Conservation (phyloP, 1,140 invertebrate species). For the Melitaea cinxia region DNA sequence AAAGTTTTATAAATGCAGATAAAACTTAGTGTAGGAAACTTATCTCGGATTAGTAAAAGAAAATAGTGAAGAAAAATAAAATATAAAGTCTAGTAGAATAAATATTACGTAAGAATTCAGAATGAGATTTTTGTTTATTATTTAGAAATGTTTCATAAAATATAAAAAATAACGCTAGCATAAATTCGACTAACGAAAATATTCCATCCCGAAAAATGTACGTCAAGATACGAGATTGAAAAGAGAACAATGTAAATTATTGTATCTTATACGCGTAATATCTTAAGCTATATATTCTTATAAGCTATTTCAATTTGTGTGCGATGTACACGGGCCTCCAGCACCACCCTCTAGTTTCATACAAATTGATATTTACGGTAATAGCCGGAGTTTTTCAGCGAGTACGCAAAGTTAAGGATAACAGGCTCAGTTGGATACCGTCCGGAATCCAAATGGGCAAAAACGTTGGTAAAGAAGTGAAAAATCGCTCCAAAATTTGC, state of each 20-base stretch:
- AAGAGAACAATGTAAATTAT: slow-evolving; percentile 3
- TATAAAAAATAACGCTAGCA: no score
- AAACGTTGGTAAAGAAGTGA: slow-evolving; percentile 63
- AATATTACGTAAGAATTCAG: no score
- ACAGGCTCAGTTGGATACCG: slow-evolving; percentile 68
- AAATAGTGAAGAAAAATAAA: no score
- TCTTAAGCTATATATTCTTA: slow-evolving; percentile 27
- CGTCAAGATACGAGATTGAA: not conserved
- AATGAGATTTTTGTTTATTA: no score
- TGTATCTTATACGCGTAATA: slow-evolving; percentile 10
- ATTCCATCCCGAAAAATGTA: not conserved
- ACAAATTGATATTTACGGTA: slow-evolving; percentile 78
- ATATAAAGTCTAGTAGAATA: no score
- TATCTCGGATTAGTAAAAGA: no score
- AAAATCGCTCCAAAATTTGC: slow-evolving; percentile 62
- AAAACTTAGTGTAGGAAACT: no score
- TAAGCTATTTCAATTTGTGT: slow-evolving; percentile 66
- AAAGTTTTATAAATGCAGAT: not conserved
- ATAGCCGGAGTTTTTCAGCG: slow-evolving; percentile 73
- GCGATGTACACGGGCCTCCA: slow-evolving; percentile 40
- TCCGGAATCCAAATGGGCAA: slow-evolving; percentile 65
- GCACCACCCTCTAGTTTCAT: slow-evolving; percentile 71
- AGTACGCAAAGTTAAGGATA: slow-evolving; percentile 70
- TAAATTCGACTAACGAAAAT: no score
- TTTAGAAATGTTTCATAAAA: no score